A percentile compares a stretch with the other conserved stretches of the same genome.
Conservation (phyloP, 1,140 invertebrate species). For the Drosophila lacteicornis region DNA sequence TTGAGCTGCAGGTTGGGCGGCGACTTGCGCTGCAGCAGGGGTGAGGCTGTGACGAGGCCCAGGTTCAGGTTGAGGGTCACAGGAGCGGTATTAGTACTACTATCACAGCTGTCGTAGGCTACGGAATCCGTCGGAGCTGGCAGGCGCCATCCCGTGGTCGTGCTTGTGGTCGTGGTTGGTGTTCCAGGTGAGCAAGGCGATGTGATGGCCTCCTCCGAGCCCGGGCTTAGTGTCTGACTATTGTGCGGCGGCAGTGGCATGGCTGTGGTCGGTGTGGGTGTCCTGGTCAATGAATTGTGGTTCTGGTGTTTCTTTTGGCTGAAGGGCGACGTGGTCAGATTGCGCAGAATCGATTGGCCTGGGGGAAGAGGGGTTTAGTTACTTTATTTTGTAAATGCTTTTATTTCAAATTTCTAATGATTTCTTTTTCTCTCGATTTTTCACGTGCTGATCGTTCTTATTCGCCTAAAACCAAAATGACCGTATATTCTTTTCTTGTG, state of each 20-base stretch:
- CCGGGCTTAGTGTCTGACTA: slow-evolving; percentile 28
- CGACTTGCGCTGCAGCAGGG: slow-evolving; percentile 56
- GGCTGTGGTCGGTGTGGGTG: neutral
- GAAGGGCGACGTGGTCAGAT: slow-evolving; percentile 81
- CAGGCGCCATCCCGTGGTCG: slow-evolving; percentile 50
- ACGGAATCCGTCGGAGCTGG: slow-evolving; percentile 27
- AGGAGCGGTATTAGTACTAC: slow-evolving; percentile 49
- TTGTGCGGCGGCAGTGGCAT: slow-evolving; percentile 60
- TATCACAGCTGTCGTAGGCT: slow-evolving; percentile 66
- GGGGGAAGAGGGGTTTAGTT: neutral
- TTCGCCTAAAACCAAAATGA: too few relatives aligned
- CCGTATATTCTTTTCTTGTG: too few relatives aligned
- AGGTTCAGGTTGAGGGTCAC: slow-evolving; percentile 6
- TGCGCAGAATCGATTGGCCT: slow-evolving; percentile 82
- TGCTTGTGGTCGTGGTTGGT: slow-evolving; percentile 15
- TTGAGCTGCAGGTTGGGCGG: slow-evolving; percentile 47
- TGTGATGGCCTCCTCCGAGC: slow-evolving; percentile 42
- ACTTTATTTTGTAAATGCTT: neutral
- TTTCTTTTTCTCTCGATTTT: too few relatives aligned
- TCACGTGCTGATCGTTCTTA: too few relatives aligned
- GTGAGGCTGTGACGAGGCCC: slow-evolving; percentile 44
- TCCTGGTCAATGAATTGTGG: slow-evolving; percentile 9
- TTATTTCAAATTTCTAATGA: too few relatives aligned
- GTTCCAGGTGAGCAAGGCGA: slow-evolving; percentile 43
- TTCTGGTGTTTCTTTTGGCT: slow-evolving; percentile 79